These are phyloP conservation scores for Pammene fasciana DNA, from an alignment of 2,888 invertebrate genomes.

Conservation along the genomic window DNA sequence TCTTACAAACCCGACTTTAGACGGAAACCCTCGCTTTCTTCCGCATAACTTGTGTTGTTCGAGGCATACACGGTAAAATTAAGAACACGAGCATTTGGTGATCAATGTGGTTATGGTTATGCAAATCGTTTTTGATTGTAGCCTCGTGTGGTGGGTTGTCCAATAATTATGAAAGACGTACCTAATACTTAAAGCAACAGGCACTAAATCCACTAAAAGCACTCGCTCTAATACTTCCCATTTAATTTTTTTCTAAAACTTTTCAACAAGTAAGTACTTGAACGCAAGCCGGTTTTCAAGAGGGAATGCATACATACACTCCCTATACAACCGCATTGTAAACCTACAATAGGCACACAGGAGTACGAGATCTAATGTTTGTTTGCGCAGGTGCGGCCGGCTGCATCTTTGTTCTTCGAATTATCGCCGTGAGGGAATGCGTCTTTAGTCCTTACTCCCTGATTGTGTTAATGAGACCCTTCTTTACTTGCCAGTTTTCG, in stretches of 20 bases:
- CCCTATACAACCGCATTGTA: constrained; percentile 19
- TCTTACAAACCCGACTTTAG: background rate
- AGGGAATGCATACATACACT: constrained; percentile 2
- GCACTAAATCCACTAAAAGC: background rate
- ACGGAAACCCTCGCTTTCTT: background rate
- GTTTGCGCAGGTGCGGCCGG: constrained; percentile 76
- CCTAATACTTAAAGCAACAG: background rate
- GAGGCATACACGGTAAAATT: background rate
- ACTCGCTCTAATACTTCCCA: background rate
- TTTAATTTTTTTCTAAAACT: background rate
- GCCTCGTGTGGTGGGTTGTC: too few species aligned
- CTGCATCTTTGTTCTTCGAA: constrained; percentile 73
- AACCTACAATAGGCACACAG: constrained; percentile 32
- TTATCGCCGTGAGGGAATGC: constrained; percentile 68
- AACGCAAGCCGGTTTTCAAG: constrained; percentile 5
- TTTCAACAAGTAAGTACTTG: constrained; percentile 9
- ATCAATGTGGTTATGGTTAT: too few species aligned
- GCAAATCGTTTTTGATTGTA: too few species aligned
- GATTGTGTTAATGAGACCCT: constrained; percentile 36
- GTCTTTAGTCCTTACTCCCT: constrained; percentile 49
- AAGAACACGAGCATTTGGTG: background rate
- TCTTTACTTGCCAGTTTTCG: constrained; percentile 8
- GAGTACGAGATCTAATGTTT: constrained; percentile 45
- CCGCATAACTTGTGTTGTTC: background rate
- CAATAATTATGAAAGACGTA: background rate